Evolutionary conservation across 2,113 vertebrate genomes (phyloP), one percentile per base, ranked within the genome.

Genomic region (Girardinichthys multiradiatus): DNA sequence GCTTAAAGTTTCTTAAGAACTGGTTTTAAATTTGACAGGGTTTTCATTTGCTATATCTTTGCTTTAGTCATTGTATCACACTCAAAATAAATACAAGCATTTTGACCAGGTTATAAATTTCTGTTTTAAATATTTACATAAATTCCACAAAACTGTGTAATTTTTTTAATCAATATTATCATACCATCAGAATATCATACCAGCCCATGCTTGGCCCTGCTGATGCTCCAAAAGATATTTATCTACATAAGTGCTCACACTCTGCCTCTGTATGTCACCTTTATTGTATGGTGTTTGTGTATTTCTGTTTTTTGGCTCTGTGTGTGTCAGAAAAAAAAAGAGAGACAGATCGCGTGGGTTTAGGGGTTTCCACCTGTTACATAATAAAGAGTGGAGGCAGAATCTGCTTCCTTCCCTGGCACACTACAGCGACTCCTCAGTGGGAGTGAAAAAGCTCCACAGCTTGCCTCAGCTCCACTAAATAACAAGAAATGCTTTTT

Each of bases 311-410:
- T 54, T 66, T 67, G 69, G 65, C 37, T 82, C 68, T 76, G 70
- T 81, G 69, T 60, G 67, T 66, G 61, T 71, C 66, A 64, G 70
- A 51, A 39, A 66, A 42, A 70, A 58, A 75, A 64, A 79, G 73
- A 86, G 73, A 76, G 68, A 57, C 74, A 68, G 70, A 27, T 70
- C 68, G 78, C 5, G 89, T 86, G 86, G 28, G 88, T 68, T 81
- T 80, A 79, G 85, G 85, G 80, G 69, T 85, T 87, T 90, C 89
- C 87, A 91, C 87, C 82, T 91, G 91, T 92, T 92, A 90, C 81
- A 90, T 90, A 91, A 90, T 83, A 63, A 72, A 88, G 74, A 90
- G 79, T 85, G 83, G 81, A 91, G 84, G 84, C 85, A 84, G 74
- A 80, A 72, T 86, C 80, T 86, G 80, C 80, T 81, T 80, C 82